Percentiles rank a stretch among this genome's conserved stretches.
phyloP scores from a whole-genome alignment of 2,797 vertebrate species.

The Sebastes aleutianus region DNA sequence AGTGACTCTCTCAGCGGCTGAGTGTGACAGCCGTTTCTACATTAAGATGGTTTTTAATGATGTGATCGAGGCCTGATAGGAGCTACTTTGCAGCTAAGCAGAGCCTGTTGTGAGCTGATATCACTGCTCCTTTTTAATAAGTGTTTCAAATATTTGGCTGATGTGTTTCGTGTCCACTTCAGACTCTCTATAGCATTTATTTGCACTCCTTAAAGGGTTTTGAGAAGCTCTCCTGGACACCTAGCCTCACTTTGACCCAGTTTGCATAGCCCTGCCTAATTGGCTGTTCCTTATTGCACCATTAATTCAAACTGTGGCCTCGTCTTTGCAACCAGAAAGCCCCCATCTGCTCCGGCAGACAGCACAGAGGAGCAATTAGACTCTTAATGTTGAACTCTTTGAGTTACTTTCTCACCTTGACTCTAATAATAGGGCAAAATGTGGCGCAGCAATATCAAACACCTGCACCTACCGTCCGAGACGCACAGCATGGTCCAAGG shows the following conservation, averaged over 20 bases:
- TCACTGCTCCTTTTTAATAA: not conserved
- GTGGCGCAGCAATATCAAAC: constrained; percentile 1
- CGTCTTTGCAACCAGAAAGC: constrained; percentile 53
- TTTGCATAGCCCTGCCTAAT: constrained; percentile 58
- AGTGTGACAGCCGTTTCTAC: constrained; percentile 41
- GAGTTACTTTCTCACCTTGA: constrained; percentile 54
- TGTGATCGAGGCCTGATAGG: constrained; percentile 51
- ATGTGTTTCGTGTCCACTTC: constrained; percentile 5
- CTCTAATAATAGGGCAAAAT: constrained; percentile 51
- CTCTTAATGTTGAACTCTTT: constrained; percentile 45
- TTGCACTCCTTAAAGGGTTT: constrained; percentile 32
- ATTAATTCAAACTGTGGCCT: constrained; percentile 65
- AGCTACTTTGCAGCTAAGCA: constrained; percentile 30
- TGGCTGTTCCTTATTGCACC: constrained; percentile 62
- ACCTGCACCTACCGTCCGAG: constrained; percentile 2
- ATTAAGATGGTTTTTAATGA: constrained; percentile 66
- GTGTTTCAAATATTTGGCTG: constrained; percentile 13
- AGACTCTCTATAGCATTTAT: constrained; percentile 6
- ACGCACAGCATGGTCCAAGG: constrained; percentile 4
- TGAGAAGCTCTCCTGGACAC: constrained; percentile 27
- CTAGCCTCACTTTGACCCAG: constrained; percentile 44
- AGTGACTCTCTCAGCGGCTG: constrained; percentile 47
- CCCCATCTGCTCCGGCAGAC: constrained; percentile 63
- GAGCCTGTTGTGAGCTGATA: constrained; percentile 18
- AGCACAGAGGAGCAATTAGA: constrained; percentile 57